Base-by-base conservation (phyloP, 2,113 vertebrate genomes). In the Tenrec ecaudatus region DNA sequence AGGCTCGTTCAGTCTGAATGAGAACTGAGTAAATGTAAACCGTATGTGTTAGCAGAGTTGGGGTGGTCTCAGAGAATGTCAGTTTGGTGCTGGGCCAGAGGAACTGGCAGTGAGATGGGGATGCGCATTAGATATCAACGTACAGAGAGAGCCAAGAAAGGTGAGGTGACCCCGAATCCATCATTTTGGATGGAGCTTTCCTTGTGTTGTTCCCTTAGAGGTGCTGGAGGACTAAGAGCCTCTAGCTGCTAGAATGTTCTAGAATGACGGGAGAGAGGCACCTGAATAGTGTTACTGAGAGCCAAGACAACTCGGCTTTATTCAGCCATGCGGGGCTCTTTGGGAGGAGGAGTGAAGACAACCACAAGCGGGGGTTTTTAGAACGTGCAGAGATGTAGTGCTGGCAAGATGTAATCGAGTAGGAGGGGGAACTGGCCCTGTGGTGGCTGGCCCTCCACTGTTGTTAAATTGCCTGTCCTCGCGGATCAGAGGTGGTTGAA, bases 401-500 rank as follows among this genome's bases (percentile, higher is more conserved):
- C 82, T 60, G 83, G 31, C 71, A 75, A 64, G 58, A 93, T 71
- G 92, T 82, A 87, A 87, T 12, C 22, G 53, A 91, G 47, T 93
- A 79, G 43, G 81, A 92, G 57, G 66, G 43, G 6, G 75, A 89
- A 77, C 78, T 76, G 66, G 69, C 93, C 80, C 58, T 31, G 22
- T 31, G 58, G 29, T 43, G 76, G 82, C 43, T 95, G 86, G 57
- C 58, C 85, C 47, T 77, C 71, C 11, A 27, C 40, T 53, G 77
- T 10, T 86, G 5, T 47, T 53, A 83, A 43, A 90, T 71, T 68
- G 57, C 62, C 77, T 90, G 94, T 92, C 82, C 92, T 84, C 91
- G n/a, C 88, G 66, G 88, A 84, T 88, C 73, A 93, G 86, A 83
- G 47, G 85, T 76, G 71, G 81, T 77, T 83, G 71, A 69, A 90